Conservation (phyloP, 37 sponge, comb jelly and placozoan genomes). For the Aphrocallistes beatrix region DNA sequence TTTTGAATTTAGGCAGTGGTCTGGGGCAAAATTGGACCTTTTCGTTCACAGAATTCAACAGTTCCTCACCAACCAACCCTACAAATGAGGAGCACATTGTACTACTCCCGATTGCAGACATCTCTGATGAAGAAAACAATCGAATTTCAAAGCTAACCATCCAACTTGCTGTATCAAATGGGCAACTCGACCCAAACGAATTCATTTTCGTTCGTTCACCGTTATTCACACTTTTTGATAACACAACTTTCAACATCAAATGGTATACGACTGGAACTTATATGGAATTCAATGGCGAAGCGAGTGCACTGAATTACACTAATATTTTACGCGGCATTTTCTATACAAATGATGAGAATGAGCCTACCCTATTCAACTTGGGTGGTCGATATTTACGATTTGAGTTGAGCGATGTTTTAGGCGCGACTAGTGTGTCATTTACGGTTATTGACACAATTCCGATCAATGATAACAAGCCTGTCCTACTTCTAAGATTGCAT, state of each 20-base stretch:
- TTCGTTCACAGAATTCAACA: background rate
- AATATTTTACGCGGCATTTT: background rate
- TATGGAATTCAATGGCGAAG: background rate
- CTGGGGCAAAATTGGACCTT: background rate
- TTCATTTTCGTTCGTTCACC: background rate
- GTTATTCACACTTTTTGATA: background rate
- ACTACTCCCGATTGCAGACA: background rate
- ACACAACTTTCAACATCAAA: background rate
- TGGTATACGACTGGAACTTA: background rate
- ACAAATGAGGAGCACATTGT: background rate
- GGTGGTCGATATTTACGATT: background rate
- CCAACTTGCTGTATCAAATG: background rate
- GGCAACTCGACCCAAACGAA: background rate
- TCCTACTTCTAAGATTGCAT: background rate
- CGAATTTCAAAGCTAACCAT: background rate
- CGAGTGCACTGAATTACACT: background rate
- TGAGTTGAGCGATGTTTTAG: background rate
- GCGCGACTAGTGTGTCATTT: background rate
- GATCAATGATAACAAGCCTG: background rate
- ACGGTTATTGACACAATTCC: background rate
- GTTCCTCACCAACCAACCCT: background rate
- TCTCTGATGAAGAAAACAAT: background rate
- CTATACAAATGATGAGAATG: slow-evolving; percentile 9
- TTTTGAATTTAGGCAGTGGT: background rate
- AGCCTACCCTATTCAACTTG: background rate